phyloP scores from a whole-genome alignment of 2,888 invertebrate species.

The Cistogaster globosa region DNA sequence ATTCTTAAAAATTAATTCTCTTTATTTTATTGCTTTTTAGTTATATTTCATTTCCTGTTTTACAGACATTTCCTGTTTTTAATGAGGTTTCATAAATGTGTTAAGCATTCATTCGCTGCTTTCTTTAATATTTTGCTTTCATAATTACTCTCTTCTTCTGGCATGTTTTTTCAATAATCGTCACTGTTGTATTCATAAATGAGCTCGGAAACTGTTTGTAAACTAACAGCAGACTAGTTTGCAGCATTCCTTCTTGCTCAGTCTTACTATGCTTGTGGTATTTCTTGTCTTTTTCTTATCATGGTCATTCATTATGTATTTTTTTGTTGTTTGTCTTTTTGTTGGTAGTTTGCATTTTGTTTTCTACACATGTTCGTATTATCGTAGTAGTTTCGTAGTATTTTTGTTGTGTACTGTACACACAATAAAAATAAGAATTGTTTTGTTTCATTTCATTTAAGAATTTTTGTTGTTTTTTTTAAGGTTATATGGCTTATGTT shows the following conservation, averaged over 20 bases:
- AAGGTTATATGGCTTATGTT: background rate
- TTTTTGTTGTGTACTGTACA: constrained; percentile 74
- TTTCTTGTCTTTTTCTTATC: constrained; percentile 31
- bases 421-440: constrained; percentile 50
- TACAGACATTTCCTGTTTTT: constrained; percentile 62
- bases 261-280: background rate
- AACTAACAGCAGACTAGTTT: constrained; percentile 17
- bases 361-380: constrained; percentile 54
- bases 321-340: background rate
- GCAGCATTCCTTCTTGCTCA: constrained; percentile 17
- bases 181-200: constrained; percentile 11
- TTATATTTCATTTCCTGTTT: constrained; percentile 53
- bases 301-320: constrained; percentile 56
- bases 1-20: constrained; percentile 4
- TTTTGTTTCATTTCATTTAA: constrained; percentile 59
- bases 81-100: constrained; percentile 22
- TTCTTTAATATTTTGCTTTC: background rate
- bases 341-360: constrained; percentile 39
- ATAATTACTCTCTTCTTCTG: constrained; percentile 10
- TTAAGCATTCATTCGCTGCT: constrained; percentile 15
- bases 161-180: background rate
- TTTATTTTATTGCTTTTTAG: background rate
- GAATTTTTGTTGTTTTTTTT: constrained; percentile 39
- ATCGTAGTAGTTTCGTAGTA: constrained; percentile 71
- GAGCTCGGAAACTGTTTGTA: background rate